Conservation (phyloP, 1,140 invertebrate species). For the Coelopa frigida region DNA sequence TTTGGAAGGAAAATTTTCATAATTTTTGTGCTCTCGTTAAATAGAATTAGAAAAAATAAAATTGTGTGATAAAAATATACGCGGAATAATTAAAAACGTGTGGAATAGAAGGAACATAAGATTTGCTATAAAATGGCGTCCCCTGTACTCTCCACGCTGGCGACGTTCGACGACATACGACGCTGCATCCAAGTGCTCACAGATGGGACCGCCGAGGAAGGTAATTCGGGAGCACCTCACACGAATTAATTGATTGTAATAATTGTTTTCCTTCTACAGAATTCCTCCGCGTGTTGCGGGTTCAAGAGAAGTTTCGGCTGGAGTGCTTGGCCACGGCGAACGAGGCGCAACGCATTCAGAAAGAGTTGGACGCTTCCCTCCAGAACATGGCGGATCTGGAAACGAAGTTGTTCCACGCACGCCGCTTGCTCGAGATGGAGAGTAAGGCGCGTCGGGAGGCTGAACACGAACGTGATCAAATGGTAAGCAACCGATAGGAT, state of each 20-base stretch:
- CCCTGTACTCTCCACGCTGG: constrained; percentile 50
- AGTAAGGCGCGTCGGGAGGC: constrained; percentile 56
- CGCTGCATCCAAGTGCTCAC: constrained; percentile 57
- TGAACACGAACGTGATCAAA: constrained; percentile 56
- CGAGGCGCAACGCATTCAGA: constrained; percentile 59
- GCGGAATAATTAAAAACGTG: too few species aligned
- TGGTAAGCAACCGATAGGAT: constrained; percentile 45
- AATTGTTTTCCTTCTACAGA: constrained; percentile 45
- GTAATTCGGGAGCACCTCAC: constrained; percentile 36
- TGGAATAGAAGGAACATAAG: too few species aligned
- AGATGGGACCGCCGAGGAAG: constrained; percentile 60
- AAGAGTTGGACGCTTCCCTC: constrained; percentile 57
- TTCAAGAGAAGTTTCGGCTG: constrained; percentile 62
- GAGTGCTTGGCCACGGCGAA: constrained; percentile 61
- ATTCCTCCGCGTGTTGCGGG: constrained; percentile 61
- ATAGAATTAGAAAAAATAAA: too few species aligned
- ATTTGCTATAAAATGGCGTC: constrained; percentile 44
- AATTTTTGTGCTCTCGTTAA: too few species aligned
- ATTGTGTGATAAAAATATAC: too few species aligned
- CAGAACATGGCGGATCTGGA: constrained; percentile 61
- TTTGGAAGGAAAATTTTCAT: too few species aligned
- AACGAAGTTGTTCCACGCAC: constrained; percentile 66
- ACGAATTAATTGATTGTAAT: not conserved
- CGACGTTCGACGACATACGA: constrained; percentile 59
- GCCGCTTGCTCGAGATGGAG: constrained; percentile 70